Evolutionary conservation across 2,888 invertebrate genomes (phyloP), one percentile per base, ranked within the genome.

Genomic region (Pristionchus arcanus): DNA sequence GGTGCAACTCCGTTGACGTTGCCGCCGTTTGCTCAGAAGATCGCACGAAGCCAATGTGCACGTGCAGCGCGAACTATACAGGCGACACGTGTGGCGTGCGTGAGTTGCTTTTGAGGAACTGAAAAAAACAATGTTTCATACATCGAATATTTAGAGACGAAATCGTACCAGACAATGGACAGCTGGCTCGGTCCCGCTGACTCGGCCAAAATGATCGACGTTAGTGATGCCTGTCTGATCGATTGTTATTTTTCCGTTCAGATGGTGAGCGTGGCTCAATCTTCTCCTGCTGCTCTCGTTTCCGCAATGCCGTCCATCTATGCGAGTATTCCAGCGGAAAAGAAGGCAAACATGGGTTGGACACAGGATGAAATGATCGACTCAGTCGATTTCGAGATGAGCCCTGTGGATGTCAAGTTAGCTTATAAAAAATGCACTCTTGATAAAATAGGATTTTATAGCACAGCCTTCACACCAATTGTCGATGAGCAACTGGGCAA

Each of bases 301-400:
- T 16, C 34, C 13, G 74, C 37, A 7, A 31, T 74, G 34, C 74
- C 74, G 7, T 74, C 74, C 19, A 19, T 74, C n/a, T 74, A 37
- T 37, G 74, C 74, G 19, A 34, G 16, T 34, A 19, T 74, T 16
- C 37, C 28, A 25, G 21, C 34, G 7, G 74, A 34, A 11, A 16
- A 37, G 74, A 34, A 74, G 74, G 21, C 34, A 37, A 37, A 16
- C 16, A 74, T 74, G 74, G 25, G 74, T 37, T 74, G 74, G 74
- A 13, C 74, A 16, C 19, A 34, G 37, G 31, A 68, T 28, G 87
- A 87, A 31, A 66, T 87, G 66, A 63, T 87, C 42, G 87, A 87
- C 31, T 87, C 87, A 13, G n/a, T 87, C 28, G 87, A 87, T 19
- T 87, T 34, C 25, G 68, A 42, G 31, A 42, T 42, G 42, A 19